Evolutionary conservation across 1,140 invertebrate genomes (phyloP).

Genomic region (Acromyrmex charruanus): DNA sequence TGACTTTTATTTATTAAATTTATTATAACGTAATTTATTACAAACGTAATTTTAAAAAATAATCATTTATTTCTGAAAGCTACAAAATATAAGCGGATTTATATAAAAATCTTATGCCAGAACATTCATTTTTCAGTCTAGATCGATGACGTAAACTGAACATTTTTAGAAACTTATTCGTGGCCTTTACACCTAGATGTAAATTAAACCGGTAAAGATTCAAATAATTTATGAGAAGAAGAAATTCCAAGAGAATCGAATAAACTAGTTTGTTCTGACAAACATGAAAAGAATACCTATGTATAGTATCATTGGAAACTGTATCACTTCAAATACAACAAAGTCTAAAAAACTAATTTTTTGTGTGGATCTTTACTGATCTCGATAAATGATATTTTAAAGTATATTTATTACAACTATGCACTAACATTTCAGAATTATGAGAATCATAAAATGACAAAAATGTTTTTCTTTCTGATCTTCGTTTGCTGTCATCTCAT

Average conservation of each 20-base stretch:
- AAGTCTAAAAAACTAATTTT: background rate
- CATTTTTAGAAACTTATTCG: background rate
- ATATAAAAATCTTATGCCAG: background rate
- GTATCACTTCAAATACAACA: background rate
- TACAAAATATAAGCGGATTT: background rate
- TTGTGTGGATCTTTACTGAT: background rate
- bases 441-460: too few relatives aligned
- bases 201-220: conserved; percentile 17
- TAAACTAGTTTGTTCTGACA: conserved; percentile 27
- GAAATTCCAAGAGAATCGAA: background rate
- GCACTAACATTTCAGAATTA: background rate
- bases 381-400: background rate
- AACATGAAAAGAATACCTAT: background rate
- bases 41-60: background rate
- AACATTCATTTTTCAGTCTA: background rate
- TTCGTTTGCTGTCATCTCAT: background rate
- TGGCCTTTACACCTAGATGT: conserved; percentile 7
- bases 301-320: background rate
- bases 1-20: background rate
- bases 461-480: background rate
- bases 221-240: conserved; percentile 25
- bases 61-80: background rate
- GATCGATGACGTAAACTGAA: background rate
- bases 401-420: background rate
- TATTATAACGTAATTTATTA: background rate